Base-by-base conservation (phyloP, 2,113 vertebrate species). In the Pelvicachromis taeniatus region DNA sequence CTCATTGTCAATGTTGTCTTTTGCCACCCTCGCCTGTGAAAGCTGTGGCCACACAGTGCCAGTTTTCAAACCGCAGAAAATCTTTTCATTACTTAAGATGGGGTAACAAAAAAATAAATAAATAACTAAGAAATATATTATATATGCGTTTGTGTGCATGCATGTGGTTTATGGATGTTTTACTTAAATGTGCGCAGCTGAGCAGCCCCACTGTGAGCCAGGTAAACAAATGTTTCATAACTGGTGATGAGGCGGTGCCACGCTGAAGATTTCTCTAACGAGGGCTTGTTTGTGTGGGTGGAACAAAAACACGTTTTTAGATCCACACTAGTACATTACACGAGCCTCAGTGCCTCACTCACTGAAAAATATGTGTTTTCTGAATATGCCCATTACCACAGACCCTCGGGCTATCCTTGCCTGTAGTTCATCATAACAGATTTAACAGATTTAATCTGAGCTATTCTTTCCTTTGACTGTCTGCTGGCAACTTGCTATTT, bases 261-360 rank as follows among this genome's bases (percentile, higher is more conserved):
- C 77, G 45, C 61, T 78, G 79, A 89, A 77, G 31, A 78, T 52
- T 81, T 77, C 77, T 68, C 45, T 86, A 86, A 89, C 85, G 68
- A 89, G 55, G 73, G n/a, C 82, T 84, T 63, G 54, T 91, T 90
- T 7, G 3, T 42, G 86, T 82, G 75, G 89, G 82, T 75, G 85
- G 61, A 89, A 93, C 87, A 73, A 82, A 90, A 85, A 78, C 38
- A 80, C 2, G 53, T 83, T 75, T 89, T 80, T 55, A 65, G 40
- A 84, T 81, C 53, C 53, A 70, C 50, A 61, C 79, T 87, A 50
- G 70, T 75, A 31, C 70, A 50, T 75, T 50, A 75, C 82, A 77
- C 73, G 75, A 85, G 82, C 85, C 75, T 81, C 79, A 59, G 48
- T 52, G 53, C 45, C 42, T 78, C 78, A 61, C 82, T 87, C 85